Base-by-base conservation (phyloP, 2,888 invertebrate genomes). In the Calameuta pallipes region DNA sequence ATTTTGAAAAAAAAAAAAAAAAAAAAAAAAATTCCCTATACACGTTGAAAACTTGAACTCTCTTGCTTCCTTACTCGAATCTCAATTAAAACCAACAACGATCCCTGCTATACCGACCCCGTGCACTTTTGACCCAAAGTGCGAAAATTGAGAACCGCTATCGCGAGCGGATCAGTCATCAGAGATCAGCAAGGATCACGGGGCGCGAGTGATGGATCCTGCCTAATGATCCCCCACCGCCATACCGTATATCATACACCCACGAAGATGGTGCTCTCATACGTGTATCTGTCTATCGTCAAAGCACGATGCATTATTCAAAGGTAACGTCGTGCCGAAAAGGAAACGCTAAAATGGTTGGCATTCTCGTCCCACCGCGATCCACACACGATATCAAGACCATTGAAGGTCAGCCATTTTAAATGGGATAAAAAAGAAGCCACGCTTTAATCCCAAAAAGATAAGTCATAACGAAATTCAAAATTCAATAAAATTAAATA, bases 191-290 rank as follows among this genome's bases (percentile, higher is more conserved):
- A 82, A 80, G 86, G 84, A 86, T 87, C 86, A 85, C 82, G 83
- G 82, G 78, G 85, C 82, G 82, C 82, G 82, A 83, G 84, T 87
- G 88, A 88, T 87, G 86, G 87, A 88, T 89, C 83, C 83, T 82
- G 83, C 84, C 84, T 88, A 88, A 89, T 88, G 88, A 88, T 89
- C 84, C 82, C 81, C 37, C 76, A 73, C 70, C 70, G 70, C 15
- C 70, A 33, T 33, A 70, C 70, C 70, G 71, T 75, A 76, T 41
- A 75, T 75, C 56, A 75, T 71, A 76, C 76, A 56, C 34, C 34
- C 35, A 73, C 73, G 69, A 74, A 35, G 73, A 73, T n/a, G 76
- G 33, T 37, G 76, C 13, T 30, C 35, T 69, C 79, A n/a, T 71
- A 35, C 36, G 79, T 37, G 35, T 75, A 30, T 75, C 37, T 75